Conservation (phyloP, 2,797 vertebrate species). For the Notolepis coatsorum region DNA sequence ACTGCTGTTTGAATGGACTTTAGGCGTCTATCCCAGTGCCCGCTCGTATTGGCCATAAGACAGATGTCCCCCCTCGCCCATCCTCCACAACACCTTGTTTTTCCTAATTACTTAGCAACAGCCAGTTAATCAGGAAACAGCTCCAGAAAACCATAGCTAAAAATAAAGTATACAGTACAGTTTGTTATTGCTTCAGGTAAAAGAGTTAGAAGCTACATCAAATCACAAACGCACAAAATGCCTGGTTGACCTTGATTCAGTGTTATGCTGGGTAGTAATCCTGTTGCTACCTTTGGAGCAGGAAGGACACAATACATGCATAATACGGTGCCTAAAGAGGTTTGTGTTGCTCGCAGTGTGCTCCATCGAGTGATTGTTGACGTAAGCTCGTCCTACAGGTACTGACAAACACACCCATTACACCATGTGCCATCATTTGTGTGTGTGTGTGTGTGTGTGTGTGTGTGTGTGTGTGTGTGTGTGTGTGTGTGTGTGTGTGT, state of each 20-base stretch:
- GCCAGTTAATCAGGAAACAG: not conserved
- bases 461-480: conserved; percentile 38
- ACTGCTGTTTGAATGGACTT: conserved; percentile 17
- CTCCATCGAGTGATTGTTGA: conserved; percentile 15
- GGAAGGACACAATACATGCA: not conserved
- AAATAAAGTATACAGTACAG: no score
- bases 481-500: conserved; percentile 3
- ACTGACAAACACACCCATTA: conserved; percentile 6
- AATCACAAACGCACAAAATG: not conserved
- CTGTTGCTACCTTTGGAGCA: conserved; percentile 2
- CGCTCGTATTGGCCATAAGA: conserved; percentile 25
- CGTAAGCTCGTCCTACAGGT: not conserved
- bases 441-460: not conserved
- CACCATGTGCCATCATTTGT: conserved; percentile 16
- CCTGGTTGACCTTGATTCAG: not conserved
- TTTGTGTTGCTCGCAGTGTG: conserved; percentile 3
- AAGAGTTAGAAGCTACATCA: not conserved
- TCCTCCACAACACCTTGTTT: conserved; percentile 5
- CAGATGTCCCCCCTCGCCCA: conserved; percentile 20
- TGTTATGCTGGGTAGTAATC: not conserved
- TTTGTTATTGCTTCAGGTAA: no score
- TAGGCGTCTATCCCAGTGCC: conserved; percentile 10
- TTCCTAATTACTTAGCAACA: no score
- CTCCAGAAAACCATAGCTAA: not conserved
- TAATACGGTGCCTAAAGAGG: not conserved